These are phyloP conservation scores for Patiria miniata DNA, from an alignment of 35 echinoderm and acorn worm genomes.

Conservation along the genomic window DNA sequence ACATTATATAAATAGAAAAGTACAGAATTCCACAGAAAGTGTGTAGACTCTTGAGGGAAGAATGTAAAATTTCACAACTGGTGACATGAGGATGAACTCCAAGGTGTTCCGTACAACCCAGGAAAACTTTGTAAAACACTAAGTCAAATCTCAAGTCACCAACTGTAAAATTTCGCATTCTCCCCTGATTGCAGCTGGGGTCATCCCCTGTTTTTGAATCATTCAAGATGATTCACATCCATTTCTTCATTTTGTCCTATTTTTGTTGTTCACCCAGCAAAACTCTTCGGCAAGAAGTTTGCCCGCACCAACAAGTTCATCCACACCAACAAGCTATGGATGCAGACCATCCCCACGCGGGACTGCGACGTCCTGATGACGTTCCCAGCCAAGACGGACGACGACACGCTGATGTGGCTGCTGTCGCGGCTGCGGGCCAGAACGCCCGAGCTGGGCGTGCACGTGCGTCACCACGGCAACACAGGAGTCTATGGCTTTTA, in stretches of 20 bases:
- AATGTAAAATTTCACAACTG: too few species aligned
- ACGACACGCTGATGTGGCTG: conserved; percentile 80
- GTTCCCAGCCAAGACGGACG: conserved; percentile 87
- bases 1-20: too few species aligned
- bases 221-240: too few species aligned
- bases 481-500: conserved; percentile 90
- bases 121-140: too few species aligned
- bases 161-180: too few species aligned
- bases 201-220: too few species aligned
- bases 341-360: conserved; percentile 77
- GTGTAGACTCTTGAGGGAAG: too few species aligned
- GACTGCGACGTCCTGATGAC: conserved; percentile 93
- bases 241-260: not conserved
- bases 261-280: conserved; percentile 47
- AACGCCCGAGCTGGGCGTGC: conserved; percentile 68
- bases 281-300: conserved; percentile 87
- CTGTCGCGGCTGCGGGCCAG: conserved; percentile 59
- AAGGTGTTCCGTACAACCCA: too few species aligned
- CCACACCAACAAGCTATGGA: conserved; percentile 85
- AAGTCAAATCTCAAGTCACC: too few species aligned
- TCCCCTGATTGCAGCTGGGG: too few species aligned
- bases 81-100: too few species aligned
- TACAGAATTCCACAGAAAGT: too few species aligned
- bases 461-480: conserved; percentile 74
- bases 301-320: conserved; percentile 94